Evolutionary conservation across 2,888 invertebrate genomes (phyloP).

Genomic region (Leptinotarsa peninsularis): DNA sequence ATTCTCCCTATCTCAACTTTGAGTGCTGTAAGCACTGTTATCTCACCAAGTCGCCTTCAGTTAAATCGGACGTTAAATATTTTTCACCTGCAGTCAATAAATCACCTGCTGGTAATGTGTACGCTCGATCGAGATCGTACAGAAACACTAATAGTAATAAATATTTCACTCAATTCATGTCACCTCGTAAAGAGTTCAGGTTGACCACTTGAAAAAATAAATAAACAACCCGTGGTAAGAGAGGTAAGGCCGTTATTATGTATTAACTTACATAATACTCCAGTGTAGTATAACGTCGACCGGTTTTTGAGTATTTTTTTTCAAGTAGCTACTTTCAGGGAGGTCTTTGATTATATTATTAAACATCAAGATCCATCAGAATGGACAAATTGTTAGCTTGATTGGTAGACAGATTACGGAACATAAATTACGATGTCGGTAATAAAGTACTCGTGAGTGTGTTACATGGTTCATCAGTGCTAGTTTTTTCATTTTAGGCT

Average conservation of each 20-base stretch:
- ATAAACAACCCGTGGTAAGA: constrained; percentile 21
- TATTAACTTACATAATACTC: constrained; percentile 25
- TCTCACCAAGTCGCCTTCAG: not conserved
- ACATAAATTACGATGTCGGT: not conserved
- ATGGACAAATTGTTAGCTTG: constrained; percentile 16
- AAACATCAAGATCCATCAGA: constrained; percentile 4
- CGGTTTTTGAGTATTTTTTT: constrained; percentile 21
- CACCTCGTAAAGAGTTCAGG: constrained; percentile 40
- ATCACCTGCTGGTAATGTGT: not conserved
- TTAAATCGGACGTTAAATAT: not conserved
- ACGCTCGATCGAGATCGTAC: not conserved
- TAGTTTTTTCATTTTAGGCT: too few relatives aligned
- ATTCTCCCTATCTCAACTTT: not conserved
- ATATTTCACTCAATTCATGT: constrained; percentile 38
- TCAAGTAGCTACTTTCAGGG: constrained; percentile 16
- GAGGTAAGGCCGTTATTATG: constrained; percentile 25
- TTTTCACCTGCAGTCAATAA: constrained; percentile 2
- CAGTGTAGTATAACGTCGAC: constrained; percentile 19
- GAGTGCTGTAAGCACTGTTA: not conserved
- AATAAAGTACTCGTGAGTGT: not conserved
- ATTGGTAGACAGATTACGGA: not conserved
- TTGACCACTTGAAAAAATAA: constrained; percentile 26
- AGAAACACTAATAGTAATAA: constrained; percentile 28
- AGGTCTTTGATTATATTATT: constrained; percentile 20
- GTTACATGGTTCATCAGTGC: too few relatives aligned